These are phyloP conservation scores for Coendou prehensilis DNA, from an alignment of 2,797 vertebrate species.

Conservation along the genomic window DNA sequence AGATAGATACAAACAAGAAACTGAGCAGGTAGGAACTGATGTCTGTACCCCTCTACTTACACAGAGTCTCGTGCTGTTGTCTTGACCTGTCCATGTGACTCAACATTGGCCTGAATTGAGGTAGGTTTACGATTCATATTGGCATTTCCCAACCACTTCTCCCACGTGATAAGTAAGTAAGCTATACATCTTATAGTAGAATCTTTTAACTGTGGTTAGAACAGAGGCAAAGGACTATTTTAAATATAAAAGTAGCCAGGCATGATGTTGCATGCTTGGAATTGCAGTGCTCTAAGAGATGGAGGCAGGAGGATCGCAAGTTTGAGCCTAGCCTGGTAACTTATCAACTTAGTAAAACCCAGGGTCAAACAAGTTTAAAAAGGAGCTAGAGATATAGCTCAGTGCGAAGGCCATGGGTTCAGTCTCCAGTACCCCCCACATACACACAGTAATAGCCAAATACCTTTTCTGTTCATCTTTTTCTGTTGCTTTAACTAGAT, in stretches of 20 bases:
- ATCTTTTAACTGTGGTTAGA: conserved; percentile 32
- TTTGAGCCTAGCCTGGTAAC: neutral
- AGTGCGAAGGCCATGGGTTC: neutral
- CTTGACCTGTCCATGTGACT: neutral
- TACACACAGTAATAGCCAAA: neutral
- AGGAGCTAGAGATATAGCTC: no score
- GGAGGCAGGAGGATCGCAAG: neutral
- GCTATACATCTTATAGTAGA: neutral
- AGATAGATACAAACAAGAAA: conserved; percentile 94
- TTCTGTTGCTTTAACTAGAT: neutral
- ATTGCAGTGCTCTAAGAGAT: neutral
- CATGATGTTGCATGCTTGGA: neutral
- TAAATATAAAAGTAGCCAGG: conserved; percentile 10
- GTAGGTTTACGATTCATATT: neutral
- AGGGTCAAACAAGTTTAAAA: neutral
- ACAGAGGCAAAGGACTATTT: conserved; percentile 37
- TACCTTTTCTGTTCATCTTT: neutral
- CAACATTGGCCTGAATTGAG: neutral
- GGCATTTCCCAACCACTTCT: conserved; percentile 28
- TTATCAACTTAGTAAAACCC: neutral
- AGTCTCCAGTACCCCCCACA: neutral
- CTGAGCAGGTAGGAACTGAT: conserved; percentile 91
- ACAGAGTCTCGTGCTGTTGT: neutral
- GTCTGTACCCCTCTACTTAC: neutral
- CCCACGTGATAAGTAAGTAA: neutral